Base-by-base conservation (phyloP, 2,888 invertebrate species). In the Phalangium opilio region DNA sequence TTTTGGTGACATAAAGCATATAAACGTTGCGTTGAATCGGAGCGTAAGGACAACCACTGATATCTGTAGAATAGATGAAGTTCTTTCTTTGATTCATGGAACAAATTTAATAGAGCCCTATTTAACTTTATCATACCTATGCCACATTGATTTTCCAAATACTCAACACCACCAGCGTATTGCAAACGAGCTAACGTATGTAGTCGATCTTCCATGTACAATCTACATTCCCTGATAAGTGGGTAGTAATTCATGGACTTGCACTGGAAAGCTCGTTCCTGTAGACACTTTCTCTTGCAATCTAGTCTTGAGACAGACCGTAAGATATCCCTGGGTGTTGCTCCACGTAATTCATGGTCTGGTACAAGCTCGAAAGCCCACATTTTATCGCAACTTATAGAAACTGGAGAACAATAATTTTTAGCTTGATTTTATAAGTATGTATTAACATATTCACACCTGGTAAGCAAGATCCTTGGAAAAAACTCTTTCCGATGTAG, bases 81-180 rank as follows among this genome's bases (percentile, higher is more conserved):
- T n/a, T n/a, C n/a, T n/a, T n/a, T n/a, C n/a, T n/a, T 7, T 27
- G 4, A 27, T 27, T 27, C 27, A 27, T n/a, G n/a, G n/a, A 27
- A 7, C 8, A 27, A 27, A 27, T 27, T 27, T 27, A 27, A 27
- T 27, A 7, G 27, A 27, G 8, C 8, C 8, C 27, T 27, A 27
- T 27, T 27, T 7, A 27, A 27, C 27, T 27, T 7, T 27, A n/a
- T 46, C 60, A 61, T 58, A 70, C 72, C 66, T 50, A 67, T 64
- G 20, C 70, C 66, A 56, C 73, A 73, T 59, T 72, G 71, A 60
- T 73, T 73, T 59, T 73, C 73, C 62, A 71, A 66, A 59, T 72
- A 73, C 58, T 73, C 71, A 27, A 70, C 64, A 55, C 67, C 64
- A 57, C 67, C 66, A 19, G 63, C 63, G 55, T 58, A 62, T 40